Conservation (phyloP, 2,888 invertebrate species). For the Cylloceria caligata region DNA sequence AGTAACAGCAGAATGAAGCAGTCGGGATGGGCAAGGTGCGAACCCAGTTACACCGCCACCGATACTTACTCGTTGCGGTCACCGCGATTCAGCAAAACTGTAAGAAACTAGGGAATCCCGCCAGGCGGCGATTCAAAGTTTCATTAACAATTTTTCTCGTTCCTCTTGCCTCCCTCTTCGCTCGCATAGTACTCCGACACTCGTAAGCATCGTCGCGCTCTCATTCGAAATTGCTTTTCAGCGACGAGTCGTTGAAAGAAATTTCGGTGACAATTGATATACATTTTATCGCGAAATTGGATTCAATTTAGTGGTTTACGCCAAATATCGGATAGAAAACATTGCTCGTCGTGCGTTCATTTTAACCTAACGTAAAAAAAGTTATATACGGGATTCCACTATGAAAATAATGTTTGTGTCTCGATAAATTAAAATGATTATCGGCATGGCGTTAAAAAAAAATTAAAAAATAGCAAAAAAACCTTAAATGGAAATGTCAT, state of each 20-base stretch:
- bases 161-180: conserved; percentile 65
- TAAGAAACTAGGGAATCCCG: conserved; percentile 41
- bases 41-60: conserved; percentile 47
- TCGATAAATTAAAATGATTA: no score
- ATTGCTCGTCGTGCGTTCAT: neutral
- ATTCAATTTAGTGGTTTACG: neutral
- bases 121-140: conserved; percentile 63
- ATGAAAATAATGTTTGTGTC: neutral
- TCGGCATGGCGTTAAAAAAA: neutral
- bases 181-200: conserved; percentile 23
- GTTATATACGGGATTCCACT: neutral
- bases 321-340: neutral
- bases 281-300: neutral
- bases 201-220: neutral
- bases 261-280: neutral
- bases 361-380: neutral
- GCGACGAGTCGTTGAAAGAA: neutral
- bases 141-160: conserved; percentile 68
- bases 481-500: conserved; percentile 68
- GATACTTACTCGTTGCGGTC: conserved; percentile 44
- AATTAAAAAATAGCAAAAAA: neutral
- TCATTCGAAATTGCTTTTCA: neutral
- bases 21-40: conserved; percentile 24
- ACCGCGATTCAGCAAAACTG: conserved; percentile 63
- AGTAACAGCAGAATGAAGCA: conserved; percentile 20